Evolutionary conservation across 1,140 invertebrate genomes (phyloP).

Genomic region (Drosophila simulans): DNA sequence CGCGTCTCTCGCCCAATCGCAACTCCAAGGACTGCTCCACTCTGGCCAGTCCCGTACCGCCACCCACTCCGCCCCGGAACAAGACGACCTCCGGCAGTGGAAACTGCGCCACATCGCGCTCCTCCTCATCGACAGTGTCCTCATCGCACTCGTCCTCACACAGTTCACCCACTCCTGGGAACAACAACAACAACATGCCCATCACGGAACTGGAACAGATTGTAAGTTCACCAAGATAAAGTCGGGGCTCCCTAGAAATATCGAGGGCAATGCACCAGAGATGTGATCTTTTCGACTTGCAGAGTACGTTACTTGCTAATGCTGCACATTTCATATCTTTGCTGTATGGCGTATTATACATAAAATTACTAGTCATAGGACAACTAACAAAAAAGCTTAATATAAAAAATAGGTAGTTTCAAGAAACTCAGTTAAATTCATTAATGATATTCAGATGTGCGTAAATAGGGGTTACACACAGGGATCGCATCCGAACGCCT

Average conservation of each 20-base stretch:
- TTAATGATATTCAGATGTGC: no score
- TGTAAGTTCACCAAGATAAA: conserved; percentile 85
- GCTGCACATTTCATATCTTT: not conserved
- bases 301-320: not conserved
- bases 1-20: conserved; percentile 91
- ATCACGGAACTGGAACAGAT: conserved; percentile 88
- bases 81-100: conserved; percentile 66
- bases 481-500: conserved; percentile 6
- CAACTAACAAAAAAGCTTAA: no score
- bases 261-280: not conserved
- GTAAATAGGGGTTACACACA: no score
- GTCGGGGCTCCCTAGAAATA: no score
- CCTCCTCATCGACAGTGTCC: conserved; percentile 85
- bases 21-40: conserved; percentile 89
- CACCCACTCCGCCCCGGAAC: conserved; percentile 86
- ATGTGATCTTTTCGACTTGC: not conserved
- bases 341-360: no score
- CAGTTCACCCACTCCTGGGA: conserved; percentile 79
- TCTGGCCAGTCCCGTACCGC: conserved; percentile 84
- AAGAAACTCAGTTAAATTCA: no score
- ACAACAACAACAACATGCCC: conserved; percentile 85
- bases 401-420: no score
- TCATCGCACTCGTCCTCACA: conserved; percentile 75
- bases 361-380: no score
- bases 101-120: conserved; percentile 80